phyloP scores from a whole-genome alignment of 2,113 vertebrate species.

The Eublepharis macularius region DNA sequence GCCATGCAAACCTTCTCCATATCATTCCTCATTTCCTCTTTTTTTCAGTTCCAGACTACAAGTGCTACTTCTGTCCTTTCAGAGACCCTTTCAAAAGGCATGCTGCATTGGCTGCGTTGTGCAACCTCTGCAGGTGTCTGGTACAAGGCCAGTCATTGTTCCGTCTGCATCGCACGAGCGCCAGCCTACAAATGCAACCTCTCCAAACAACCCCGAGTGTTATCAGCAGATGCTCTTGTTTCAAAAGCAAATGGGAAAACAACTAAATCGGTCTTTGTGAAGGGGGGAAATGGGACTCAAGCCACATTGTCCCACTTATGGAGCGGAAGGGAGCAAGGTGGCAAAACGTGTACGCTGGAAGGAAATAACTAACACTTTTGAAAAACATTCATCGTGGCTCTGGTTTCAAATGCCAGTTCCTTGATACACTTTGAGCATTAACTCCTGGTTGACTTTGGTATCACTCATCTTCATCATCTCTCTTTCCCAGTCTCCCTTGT shows the following conservation, averaged over 20 bases:
- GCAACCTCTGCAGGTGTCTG: background rate
- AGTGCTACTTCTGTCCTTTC: background rate
- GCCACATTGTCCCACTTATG: background rate
- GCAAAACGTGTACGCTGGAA: background rate
- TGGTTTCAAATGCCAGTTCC: background rate
- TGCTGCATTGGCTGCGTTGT: background rate
- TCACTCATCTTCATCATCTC: background rate
- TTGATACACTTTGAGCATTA: background rate
- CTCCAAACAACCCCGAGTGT: background rate
- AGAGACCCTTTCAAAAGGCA: background rate
- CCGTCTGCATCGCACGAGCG: fast-evolving
- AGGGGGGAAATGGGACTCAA: background rate
- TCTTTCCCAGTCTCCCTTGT: background rate
- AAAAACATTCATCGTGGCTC: background rate
- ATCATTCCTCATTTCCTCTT: too few relatives aligned
- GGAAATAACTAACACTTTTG: background rate
- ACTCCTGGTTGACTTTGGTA: background rate
- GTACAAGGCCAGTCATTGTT: background rate
- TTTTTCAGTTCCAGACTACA: background rate
- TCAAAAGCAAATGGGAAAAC: background rate
- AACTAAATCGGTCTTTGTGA: background rate
- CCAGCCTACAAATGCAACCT: background rate
- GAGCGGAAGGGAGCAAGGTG: fast-evolving
- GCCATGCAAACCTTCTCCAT: background rate
- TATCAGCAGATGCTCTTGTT: background rate